Conservation (phyloP, 2,888 invertebrate genomes). For the Nasonovia ribisnigri region DNA sequence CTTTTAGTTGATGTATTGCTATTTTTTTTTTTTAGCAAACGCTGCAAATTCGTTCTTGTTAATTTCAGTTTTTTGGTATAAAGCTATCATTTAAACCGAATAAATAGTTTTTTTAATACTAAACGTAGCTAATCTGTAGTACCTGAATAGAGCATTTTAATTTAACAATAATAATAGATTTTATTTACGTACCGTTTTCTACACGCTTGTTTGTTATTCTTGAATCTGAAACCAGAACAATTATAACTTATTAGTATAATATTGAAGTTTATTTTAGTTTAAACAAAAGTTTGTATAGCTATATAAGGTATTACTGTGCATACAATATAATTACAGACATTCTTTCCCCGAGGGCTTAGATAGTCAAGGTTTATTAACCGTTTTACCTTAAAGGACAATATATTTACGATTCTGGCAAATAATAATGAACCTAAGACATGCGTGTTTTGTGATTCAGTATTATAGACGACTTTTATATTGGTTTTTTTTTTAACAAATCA, state of each 20-base stretch:
- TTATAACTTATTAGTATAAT: neutral
- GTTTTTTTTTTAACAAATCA: neutral
- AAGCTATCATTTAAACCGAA: neutral
- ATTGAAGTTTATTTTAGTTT: neutral
- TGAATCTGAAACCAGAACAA: constrained; percentile 24
- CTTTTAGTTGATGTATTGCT: neutral
- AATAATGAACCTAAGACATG: neutral
- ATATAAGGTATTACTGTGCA: neutral
- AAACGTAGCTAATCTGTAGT: neutral
- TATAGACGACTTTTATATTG: neutral
- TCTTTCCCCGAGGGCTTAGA: neutral
- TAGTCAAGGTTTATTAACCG: neutral
- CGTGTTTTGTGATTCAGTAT: neutral
- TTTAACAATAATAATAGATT: neutral
- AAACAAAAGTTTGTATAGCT: neutral
- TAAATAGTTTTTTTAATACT: neutral
- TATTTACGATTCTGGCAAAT: neutral
- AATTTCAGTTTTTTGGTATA: neutral
- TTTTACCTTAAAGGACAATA: neutral
- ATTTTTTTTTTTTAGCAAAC: neutral
- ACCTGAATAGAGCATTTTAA: neutral
- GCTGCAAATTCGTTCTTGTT: neutral
- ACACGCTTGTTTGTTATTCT: neutral
- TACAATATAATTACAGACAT: neutral
- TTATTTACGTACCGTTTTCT: constrained; percentile 20